Conservation (phyloP, 2,888 invertebrate genomes). For the Pseudoips prasinana region DNA sequence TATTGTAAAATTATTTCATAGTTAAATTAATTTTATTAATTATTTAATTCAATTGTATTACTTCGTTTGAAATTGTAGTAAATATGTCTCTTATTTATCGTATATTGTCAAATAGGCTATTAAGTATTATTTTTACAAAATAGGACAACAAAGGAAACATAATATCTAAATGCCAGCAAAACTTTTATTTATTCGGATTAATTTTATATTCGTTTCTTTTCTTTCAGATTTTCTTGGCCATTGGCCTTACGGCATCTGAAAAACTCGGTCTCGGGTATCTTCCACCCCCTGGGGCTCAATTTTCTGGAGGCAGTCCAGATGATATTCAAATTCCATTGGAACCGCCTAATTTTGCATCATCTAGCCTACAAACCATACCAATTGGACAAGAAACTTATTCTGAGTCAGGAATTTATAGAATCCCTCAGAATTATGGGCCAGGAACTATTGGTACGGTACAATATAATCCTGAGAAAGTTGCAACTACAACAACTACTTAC, state of each 20-base stretch:
- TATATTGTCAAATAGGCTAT: no score
- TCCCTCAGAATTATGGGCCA: conserved; percentile 8
- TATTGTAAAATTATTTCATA: no score
- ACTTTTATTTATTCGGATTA: no score
- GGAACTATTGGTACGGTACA: conserved; percentile 1
- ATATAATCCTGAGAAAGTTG: conserved; percentile 7
- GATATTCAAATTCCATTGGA: conserved; percentile 50
- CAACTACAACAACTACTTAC: conserved; percentile 45
- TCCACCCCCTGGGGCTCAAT: conserved; percentile 59
- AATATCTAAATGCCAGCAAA: no score
- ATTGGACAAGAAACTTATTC: not conserved
- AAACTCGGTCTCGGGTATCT: conserved; percentile 61
- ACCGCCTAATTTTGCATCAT: conserved; percentile 32
- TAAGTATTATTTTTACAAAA: no score
- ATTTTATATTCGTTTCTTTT: no score
- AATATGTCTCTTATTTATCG: no score
- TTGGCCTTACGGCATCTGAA: conserved; percentile 47
- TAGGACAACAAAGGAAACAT: no score
- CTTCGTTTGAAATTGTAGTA: no score
- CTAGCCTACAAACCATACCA: conserved; percentile 9
- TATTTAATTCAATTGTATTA: no score
- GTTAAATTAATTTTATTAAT: no score
- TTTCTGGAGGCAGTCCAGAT: conserved; percentile 52
- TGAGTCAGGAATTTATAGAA: conserved; percentile 4
- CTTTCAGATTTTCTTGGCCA: conserved; percentile 55